Evolutionary conservation across 2,797 vertebrate genomes (phyloP), one percentile per base, ranked within the genome.

Genomic region (Kryptopterus vitreolus): DNA sequence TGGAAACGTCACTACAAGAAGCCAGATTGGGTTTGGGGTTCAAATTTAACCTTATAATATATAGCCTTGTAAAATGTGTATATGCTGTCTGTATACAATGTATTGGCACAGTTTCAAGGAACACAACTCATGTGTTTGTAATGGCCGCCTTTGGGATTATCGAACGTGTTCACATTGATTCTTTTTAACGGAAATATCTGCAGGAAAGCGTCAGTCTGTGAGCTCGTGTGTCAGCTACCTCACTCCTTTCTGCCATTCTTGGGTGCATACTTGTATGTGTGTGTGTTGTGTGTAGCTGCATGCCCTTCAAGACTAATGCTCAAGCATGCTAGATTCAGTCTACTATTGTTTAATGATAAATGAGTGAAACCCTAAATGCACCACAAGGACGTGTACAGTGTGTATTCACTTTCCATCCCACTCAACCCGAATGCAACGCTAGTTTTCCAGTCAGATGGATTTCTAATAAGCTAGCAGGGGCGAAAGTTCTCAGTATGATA

Each of bases 171-270:
- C 11, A 65, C 12, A 24, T 16, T 50, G 16, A n/a, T n/a, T n/a
- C n/a, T n/a, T 69, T 48, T 48, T 33, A 7, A 29, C 26, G 7
- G 8, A 58, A 46, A 13, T 43, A 15, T 26, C 31, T 55, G 12
- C 22, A 43, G 52, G 38, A 35, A 26, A 16, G 38, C 35, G 35
- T 29, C 55, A 66, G 46, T n/a, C 26, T 76, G 2, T 62, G 58
- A 52, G 43, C 61, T 77, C 29, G 55, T 18, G 6, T 55, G 1
- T 53, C 33, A 57, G 43, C 57, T 76, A 75, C 66, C 72, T 59
- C 65, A 84, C 73, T 50, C 18, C 62, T 16, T 74, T 15, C 52
- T 66, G 22, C 58, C 29, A 26, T 18, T 26, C 48, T 29, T 38
- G 9, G 20, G 13, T 33, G 24, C 38, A 43, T 43, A 43, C 38